Evolutionary conservation across 1,140 invertebrate species (phyloP).

Genomic region (Drosophila arawakana): DNA sequence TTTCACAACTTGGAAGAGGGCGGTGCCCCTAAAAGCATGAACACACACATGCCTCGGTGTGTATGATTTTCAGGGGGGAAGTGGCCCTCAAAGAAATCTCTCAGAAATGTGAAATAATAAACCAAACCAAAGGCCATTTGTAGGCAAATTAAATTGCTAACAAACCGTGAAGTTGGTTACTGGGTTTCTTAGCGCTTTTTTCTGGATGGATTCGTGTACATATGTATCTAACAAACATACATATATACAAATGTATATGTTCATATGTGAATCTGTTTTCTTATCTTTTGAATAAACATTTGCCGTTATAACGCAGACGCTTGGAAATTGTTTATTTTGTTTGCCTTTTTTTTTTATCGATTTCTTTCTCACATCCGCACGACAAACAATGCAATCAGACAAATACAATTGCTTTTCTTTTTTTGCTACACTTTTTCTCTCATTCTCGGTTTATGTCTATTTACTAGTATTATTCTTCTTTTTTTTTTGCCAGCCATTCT

Average conservation of each 20-base stretch:
- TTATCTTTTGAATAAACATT: constrained; percentile 34
- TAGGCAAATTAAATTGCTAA: constrained; percentile 79
- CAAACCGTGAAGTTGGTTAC: constrained; percentile 79
- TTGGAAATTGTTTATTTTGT: constrained; percentile 49
- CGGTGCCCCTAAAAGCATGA: constrained; percentile 33
- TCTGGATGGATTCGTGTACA: constrained; percentile 5
- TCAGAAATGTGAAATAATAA: constrained; percentile 28
- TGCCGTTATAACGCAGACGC: constrained; percentile 39
- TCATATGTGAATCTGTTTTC: constrained; percentile 11
- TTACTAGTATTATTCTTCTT: constrained; percentile 36
- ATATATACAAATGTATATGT: no score
- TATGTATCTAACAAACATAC: neutral
- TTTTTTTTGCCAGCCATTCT: constrained; percentile 43
- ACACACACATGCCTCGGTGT: neutral
- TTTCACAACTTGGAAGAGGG: constrained; percentile 28
- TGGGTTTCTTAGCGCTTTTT: constrained; percentile 45
- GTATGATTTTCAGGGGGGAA: neutral
- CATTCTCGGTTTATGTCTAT: constrained; percentile 20
- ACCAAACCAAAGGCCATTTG: constrained; percentile 61
- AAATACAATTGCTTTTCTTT: constrained; percentile 39
- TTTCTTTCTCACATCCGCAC: constrained; percentile 48
- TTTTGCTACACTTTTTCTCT: constrained; percentile 49
- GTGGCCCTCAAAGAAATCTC: constrained; percentile 34
- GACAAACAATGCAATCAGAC: constrained; percentile 43
- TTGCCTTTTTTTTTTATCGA: constrained; percentile 51